Percentiles rank a stretch among this genome's conserved stretches.
Conservation (phyloP, 1,140 invertebrate genomes). For the Drosophila subpulchrella region DNA sequence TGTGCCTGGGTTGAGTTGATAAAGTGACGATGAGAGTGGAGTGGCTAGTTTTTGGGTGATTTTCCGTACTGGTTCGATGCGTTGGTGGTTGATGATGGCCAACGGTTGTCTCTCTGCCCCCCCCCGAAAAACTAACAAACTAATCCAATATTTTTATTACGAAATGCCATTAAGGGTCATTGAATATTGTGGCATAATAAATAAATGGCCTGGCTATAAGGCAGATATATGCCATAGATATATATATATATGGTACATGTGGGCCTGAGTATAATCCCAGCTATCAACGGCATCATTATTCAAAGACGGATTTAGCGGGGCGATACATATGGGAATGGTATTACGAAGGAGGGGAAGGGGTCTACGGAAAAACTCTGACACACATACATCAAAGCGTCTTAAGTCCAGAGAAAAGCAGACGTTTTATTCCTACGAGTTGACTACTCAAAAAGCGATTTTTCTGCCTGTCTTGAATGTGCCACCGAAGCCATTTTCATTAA, state of each 20-base stretch:
- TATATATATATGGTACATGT: slow-evolving; percentile 4
- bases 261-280: slow-evolving; percentile 60
- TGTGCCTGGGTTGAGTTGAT: slow-evolving; percentile 56
- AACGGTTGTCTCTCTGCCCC: slow-evolving; percentile 5
- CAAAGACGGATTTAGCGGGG: slow-evolving; percentile 72
- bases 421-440: slow-evolving; percentile 13
- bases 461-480: slow-evolving; percentile 13
- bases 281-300: slow-evolving; percentile 82
- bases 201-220: slow-evolving; percentile 60
- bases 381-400: slow-evolving; percentile 78
- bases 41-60: slow-evolving; percentile 15
- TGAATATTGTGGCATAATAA: slow-evolving; percentile 83
- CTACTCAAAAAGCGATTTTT: slow-evolving; percentile 70
- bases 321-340: slow-evolving; percentile 34
- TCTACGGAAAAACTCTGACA: slow-evolving; percentile 30
- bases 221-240: slow-evolving; percentile 3
- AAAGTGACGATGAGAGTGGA: slow-evolving; percentile 56
- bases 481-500: slow-evolving; percentile 31
- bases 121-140: slow-evolving; percentile 70
- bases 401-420: slow-evolving; percentile 29
- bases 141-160: slow-evolving; percentile 84
- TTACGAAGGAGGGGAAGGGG: neutral
- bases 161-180: slow-evolving; percentile 83
- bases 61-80: neutral
- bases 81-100: slow-evolving; percentile 46